Conservation (phyloP, 2,797 vertebrate species). For the Pipistrellus nathusii region DNA sequence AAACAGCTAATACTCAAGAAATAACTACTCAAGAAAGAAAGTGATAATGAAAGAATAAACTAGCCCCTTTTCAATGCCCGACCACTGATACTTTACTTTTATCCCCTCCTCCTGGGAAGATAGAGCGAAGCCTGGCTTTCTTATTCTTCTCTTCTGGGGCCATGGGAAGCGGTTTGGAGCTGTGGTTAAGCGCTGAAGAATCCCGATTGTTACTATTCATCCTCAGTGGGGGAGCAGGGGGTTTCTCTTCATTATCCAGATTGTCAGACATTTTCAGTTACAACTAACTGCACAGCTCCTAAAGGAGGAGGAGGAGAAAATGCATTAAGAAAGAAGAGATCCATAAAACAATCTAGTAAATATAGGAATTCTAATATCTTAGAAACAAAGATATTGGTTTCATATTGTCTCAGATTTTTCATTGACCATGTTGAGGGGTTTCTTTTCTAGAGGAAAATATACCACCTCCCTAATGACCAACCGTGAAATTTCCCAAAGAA, state of each 20-base stretch:
- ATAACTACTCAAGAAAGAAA: conserved; percentile 33
- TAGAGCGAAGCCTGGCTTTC: conserved; percentile 98
- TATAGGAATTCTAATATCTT: not conserved
- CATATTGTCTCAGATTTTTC: not conserved
- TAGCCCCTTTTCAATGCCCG: conserved; percentile 64
- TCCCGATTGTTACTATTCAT: conserved; percentile 99
- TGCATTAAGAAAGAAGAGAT: not conserved
- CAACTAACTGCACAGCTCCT: conserved; percentile 94
- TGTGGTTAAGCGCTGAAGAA: conserved; percentile 96
- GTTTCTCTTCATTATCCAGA: conserved; percentile 99
- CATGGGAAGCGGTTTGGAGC: conserved; percentile 98
- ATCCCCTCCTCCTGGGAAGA: conserved; percentile 98
- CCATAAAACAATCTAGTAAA: conserved; percentile 14
- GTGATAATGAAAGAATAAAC: conserved; percentile 52
- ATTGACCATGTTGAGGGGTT: not conserved
- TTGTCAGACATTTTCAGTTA: conserved; percentile 98
- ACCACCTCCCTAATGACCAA: conserved; percentile 17
- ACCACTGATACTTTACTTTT: conserved; percentile 94
- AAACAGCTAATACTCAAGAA: conserved; percentile 56
- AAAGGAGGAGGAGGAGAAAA: conserved; percentile 81
- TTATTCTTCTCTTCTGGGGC: conserved; percentile 99
- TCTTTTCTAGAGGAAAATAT: not conserved
- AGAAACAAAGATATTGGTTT: conserved; percentile 30
- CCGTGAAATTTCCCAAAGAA: not conserved
- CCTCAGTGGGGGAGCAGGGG: conserved; percentile 98